Evolutionary conservation across 2,113 vertebrate species (phyloP).

Genomic region (Podarcis raffonei): DNA sequence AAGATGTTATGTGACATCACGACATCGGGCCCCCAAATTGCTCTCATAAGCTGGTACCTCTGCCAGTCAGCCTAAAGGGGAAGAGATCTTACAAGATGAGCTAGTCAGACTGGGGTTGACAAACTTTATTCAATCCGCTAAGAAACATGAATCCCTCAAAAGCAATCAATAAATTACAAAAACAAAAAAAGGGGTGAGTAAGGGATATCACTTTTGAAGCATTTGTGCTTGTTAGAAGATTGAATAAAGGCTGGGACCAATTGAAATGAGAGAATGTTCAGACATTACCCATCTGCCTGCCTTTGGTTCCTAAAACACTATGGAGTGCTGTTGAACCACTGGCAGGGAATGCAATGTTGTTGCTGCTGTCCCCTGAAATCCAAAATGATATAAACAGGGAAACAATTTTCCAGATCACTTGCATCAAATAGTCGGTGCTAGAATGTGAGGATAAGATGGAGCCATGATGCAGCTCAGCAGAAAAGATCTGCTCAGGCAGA

Average conservation of each 20-base stretch:
- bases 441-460: neutral
- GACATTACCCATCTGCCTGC: no score
- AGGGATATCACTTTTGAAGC: neutral
- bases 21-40: no score
- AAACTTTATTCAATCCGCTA: no score
- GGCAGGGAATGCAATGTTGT: neutral
- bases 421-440: conserved; percentile 12
- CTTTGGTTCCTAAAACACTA: neutral
- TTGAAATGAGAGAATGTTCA: neutral
- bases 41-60: no score
- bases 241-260: neutral
- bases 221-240: neutral
- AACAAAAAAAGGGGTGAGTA: no score
- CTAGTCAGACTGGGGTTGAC: no score
- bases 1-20: no score
- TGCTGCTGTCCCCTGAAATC: conserved; percentile 1
- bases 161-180: no score
- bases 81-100: no score
- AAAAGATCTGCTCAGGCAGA: neutral
- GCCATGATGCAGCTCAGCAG: neutral
- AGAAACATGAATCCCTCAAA: no score
- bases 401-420: conserved; percentile 32
- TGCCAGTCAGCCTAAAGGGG: no score
- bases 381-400: neutral
- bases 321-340: neutral